Base-by-base conservation (phyloP, 2,888 invertebrate species). In the Alviniconcha strummeri region DNA sequence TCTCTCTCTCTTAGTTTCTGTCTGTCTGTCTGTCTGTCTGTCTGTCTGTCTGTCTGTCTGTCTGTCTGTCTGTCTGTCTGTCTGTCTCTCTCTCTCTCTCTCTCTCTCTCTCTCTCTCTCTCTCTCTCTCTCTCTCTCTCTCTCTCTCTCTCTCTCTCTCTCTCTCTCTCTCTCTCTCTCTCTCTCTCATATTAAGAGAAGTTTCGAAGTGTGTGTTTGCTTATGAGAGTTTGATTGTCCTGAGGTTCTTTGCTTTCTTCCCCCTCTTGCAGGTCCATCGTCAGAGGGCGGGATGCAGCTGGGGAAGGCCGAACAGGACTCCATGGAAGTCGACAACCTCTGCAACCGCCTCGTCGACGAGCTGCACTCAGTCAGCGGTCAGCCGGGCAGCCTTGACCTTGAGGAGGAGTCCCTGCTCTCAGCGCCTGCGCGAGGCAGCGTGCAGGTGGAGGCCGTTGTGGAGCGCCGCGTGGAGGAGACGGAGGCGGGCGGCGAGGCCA, bases 291-390 rank as follows among this genome's bases (percentile, higher is more conserved):
- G 83, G 19, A 78, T 80, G 79, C 55, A 60, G 15, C 69, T 80
- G 57, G 72, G 80, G 19, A 36, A 76, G 17, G 76, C 82, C 8
- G 83, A 81, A 19, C 78, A 84, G 52, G 83, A 80, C 54, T 84
- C 84, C 17, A 85, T 85, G 85, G 85, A 85, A 36, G 83, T 85
- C 19, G 85, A 85, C 67, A 84, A 85, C 36, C 74, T 85, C 55
- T 84, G 84, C 82, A 84, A 84, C 81, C 82, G 80, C 8, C 83
- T 84, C n/a, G 84, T 83, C 52, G 84, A 83, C 79, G 82, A 84
- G 36, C 74, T 84, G 7, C 80, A 83, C 17, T 52, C 52, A 4
- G 15, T 36, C 17, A 54, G n/a, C 57, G 13, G 57, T n/a, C 74
- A 54, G 11, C 36, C 72, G 9, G 17, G n/a, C 52, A n/a, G 9